Evolutionary conservation across 1,140 invertebrate species (phyloP), one percentile per base, ranked within the genome.

Genomic region (Calephelis nemesis): DNA sequence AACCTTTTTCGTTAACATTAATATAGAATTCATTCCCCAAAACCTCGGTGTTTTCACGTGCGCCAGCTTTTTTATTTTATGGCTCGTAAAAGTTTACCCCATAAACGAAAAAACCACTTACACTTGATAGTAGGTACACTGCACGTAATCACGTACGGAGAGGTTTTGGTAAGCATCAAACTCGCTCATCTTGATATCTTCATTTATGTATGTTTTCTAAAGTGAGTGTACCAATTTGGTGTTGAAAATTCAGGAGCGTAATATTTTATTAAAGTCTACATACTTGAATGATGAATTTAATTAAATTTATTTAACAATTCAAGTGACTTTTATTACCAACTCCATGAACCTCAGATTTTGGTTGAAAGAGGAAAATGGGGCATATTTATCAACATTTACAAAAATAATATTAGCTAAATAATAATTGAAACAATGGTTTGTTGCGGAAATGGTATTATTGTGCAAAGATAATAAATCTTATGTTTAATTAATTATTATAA

Each of bases 71-170:
- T 67, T 68, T 60, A 66, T 62, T 71, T 68, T 71, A 71, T 71
- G 60, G 70, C 12, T 65, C 70, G 52, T 71, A 71, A 71, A 71
- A 63, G 65, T 52, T 54, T 40, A 62, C 42, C 58, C 63, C 62
- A 65, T 71, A 67, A 71, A 63, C 40, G 62, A 71, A 71, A 66
- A 67, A 67, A 70, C 65, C 69, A 71, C 69, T 71, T 71, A 67
- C 68, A 63, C 30, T 42, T 58, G 62, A 65, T 67, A 74, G 65
- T 70, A 72, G 63, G 62, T 67, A 72, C 65, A 72, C 19, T 45
- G 42, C 42, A 45, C 50, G 19, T 19, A 54, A 54, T 54, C 50
- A 19, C 15, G 50, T 19, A 54, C 50, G 15, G 50, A 54, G 10
- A 54, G 52, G 52, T 30, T 54, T 30, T 19, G 9, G 52, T 13